These are phyloP conservation scores for Ophion ellenae DNA, from an alignment of 2,888 invertebrate genomes.

Conservation along the genomic window DNA sequence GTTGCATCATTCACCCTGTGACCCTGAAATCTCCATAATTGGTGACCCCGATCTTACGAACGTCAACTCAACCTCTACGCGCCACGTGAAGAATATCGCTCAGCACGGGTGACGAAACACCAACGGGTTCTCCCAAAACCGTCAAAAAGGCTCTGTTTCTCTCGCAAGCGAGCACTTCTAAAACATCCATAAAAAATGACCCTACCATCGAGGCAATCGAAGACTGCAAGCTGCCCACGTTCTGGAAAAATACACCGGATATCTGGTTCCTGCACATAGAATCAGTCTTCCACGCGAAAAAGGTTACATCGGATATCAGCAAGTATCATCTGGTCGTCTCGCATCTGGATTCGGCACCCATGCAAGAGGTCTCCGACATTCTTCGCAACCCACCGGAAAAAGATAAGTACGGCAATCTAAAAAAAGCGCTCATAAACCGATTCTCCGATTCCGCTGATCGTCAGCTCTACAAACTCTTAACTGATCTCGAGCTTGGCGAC, in stretches of 20 bases:
- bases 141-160: no score
- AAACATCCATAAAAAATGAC: not conserved
- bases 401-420: constrained; percentile 24
- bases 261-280: constrained; percentile 44
- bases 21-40: not conserved
- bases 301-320: constrained; percentile 1
- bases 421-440: not conserved
- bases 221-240: no score
- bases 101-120: no score
- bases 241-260: not conserved
- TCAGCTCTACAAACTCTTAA: no score
- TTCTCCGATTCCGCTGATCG: no score
- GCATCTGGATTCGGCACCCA: constrained; percentile 12
- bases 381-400: constrained; percentile 13
- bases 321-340: constrained; percentile 28
- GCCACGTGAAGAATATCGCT: no score
- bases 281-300: constrained; percentile 10
- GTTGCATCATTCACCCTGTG: no score
- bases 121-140: no score
- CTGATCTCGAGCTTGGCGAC: no score
- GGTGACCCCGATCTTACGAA: not conserved
- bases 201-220: not conserved
- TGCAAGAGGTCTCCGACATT: constrained; percentile 39
- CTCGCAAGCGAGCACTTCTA: not conserved
- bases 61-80: not conserved